Percentiles rank a stretch among this genome's conserved stretches.
Evolutionary conservation across 2,888 invertebrate genomes (phyloP).

Genomic region (Hanleya hanleyi): DNA sequence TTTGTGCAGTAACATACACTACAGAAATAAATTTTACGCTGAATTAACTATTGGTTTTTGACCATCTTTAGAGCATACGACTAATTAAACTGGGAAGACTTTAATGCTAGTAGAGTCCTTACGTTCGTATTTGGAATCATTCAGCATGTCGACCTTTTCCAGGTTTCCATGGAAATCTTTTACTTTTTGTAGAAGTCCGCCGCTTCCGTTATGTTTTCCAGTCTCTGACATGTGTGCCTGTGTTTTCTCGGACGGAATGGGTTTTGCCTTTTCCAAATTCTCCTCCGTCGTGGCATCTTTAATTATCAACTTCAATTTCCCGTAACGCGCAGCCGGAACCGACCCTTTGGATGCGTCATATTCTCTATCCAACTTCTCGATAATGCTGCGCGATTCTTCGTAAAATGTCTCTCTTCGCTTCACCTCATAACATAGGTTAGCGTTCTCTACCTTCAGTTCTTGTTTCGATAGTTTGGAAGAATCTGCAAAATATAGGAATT

Average conservation of each 20-base stretch:
- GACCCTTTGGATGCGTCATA: not conserved
- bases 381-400: not conserved
- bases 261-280: conserved; percentile 1
- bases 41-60: too few species aligned
- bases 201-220: not conserved
- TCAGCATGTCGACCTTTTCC: not conserved
- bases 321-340: not conserved
- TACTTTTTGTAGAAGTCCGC: not conserved
- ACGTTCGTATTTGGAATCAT: not conserved
- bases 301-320: not conserved
- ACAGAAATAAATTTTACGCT: too few species aligned
- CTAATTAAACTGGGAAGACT: not conserved
- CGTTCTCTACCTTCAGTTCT: conserved; percentile 1
- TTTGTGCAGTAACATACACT: too few species aligned
- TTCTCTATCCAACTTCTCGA: conserved; percentile 5
- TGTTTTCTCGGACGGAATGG: not conserved
- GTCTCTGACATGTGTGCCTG: not conserved
- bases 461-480: conserved; percentile 1
- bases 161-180: not conserved
- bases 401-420: not conserved
- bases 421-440: conserved; percentile 1
- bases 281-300: not conserved
- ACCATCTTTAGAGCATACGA: too few species aligned
- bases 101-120: not conserved
- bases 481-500: too few species aligned